Conservation (phyloP, 2,797 vertebrate genomes). For the Sphenodon punctatus region DNA sequence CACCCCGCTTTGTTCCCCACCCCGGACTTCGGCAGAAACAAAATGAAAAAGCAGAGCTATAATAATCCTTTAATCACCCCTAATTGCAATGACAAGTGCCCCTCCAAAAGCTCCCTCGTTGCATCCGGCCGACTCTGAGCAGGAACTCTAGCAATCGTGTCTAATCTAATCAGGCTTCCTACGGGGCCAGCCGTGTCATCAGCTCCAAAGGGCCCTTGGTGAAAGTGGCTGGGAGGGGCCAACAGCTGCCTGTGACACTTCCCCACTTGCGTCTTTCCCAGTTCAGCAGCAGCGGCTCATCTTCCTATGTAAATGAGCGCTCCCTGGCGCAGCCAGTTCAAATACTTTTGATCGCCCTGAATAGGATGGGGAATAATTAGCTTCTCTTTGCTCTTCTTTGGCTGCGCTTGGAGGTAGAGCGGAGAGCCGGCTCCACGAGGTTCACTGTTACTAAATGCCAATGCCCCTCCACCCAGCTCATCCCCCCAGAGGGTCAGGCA, state of each 20-base stretch:
- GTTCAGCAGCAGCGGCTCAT: slow-evolving; percentile 49
- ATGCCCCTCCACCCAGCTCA: background rate
- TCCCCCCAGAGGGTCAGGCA: background rate
- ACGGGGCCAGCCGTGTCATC: slow-evolving; percentile 52
- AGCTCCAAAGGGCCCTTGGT: slow-evolving; percentile 62
- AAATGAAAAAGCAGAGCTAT: too few species aligned
- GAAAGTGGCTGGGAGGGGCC: slow-evolving; percentile 69
- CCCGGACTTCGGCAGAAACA: too few species aligned
- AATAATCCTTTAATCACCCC: slow-evolving; percentile 36
- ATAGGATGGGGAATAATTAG: slow-evolving; percentile 41
- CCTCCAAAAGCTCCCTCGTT: slow-evolving; percentile 22
- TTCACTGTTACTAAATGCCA: background rate
- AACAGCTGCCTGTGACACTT: slow-evolving; percentile 61
- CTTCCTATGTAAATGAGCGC: slow-evolving; percentile 37
- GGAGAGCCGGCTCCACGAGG: background rate
- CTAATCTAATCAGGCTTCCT: slow-evolving; percentile 51
- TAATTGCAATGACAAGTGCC: slow-evolving; percentile 41
- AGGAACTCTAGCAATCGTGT: slow-evolving; percentile 18
- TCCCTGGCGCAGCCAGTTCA: slow-evolving; percentile 22
- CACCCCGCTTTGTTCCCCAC: too few species aligned
- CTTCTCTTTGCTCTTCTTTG: slow-evolving; percentile 41
- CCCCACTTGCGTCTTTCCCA: slow-evolving; percentile 67
- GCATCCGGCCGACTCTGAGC: slow-evolving; percentile 18
- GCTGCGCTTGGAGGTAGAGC: slow-evolving; percentile 7
- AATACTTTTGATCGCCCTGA: slow-evolving; percentile 45